Base-by-base conservation (phyloP, 30 jellyfish, hydroid and myxozoan genomes). In the Nemopilema nomurai region DNA sequence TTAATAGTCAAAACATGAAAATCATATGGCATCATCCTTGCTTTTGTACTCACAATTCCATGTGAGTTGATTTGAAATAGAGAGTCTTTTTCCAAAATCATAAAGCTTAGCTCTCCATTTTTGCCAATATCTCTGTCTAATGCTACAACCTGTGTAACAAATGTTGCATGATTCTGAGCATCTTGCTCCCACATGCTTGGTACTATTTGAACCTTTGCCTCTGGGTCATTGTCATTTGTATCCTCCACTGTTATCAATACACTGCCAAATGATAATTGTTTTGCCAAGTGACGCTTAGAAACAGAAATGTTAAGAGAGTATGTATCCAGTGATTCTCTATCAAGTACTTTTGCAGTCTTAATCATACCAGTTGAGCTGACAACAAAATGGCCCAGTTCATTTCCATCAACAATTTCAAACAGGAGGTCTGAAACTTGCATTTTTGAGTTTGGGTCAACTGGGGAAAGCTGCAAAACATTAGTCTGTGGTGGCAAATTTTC, bases 141-240 rank as follows among this genome's bases (percentile, higher is more conserved):
- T 0, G 93, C 97, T 49, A 18, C n/a, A 51, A 76, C 88, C 29
- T 90, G 97, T 8, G 75, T 28, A 20, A 81, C 75, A 67, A 62
- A 73, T 18, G 96, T 74, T 26, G 76, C 83, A 41, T 70, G 71
- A 0, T 17, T 24, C 50, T n/a, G 86, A 28, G 87, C 87, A 70
- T 71, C 67, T 69, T 87, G 96, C 31, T 80, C 87, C 31, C 53
- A 26, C 23, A 26, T 22, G 51, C 17, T 51, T 17, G 76, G 32
- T 50, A 33, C 26, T 8, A 18, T 49, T 18, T 16, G 16, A 62
- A 21, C 6, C n/a, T 33, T 20, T 19, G 74, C 69, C 20, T 28
- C 75, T 8, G 99, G 99, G 28, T 74, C 89, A 84, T 90, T 74
- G 73, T 95, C 99, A 90, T 95, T 95, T 27, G 57, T 79, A 84